Conservation (phyloP, 2,113 vertebrate species). For the Ibidorhyncha struthersii region DNA sequence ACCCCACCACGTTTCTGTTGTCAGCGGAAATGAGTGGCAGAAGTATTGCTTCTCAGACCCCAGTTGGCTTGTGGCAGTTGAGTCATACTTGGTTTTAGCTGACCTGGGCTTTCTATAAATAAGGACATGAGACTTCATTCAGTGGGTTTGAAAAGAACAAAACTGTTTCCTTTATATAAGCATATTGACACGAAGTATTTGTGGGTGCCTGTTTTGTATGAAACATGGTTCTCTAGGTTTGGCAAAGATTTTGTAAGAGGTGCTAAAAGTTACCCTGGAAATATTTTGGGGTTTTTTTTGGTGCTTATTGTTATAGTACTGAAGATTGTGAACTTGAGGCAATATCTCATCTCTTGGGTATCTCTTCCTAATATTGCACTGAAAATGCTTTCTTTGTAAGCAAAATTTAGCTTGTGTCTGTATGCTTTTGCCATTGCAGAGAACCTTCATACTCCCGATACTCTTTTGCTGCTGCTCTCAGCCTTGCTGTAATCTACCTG, state of each 20-base stretch:
- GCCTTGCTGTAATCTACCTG: not conserved
- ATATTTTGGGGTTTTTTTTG: not conserved
- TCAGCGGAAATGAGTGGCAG: not conserved
- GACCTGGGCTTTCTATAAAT: not conserved
- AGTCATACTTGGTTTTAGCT: not conserved
- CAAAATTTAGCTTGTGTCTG: not conserved
- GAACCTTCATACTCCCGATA: not conserved
- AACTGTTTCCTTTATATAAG: not conserved
- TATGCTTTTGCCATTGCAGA: not conserved
- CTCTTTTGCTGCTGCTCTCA: not conserved
- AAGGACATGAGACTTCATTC: not conserved
- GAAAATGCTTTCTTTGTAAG: not conserved
- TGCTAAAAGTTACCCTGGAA: not conserved
- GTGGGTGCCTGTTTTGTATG: too few species aligned
- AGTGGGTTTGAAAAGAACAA: not conserved
- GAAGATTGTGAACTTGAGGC: not conserved
- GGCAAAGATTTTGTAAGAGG: not conserved
- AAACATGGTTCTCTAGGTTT: not conserved
- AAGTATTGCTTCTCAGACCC: not conserved
- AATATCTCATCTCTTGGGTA: too few species aligned
- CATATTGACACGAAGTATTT: not conserved
- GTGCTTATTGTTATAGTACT: not conserved
- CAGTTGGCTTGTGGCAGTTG: not conserved
- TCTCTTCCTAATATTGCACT: not conserved
- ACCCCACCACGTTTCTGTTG: not conserved